Conservation (phyloP, 2,888 invertebrate species). For the Phlogophora meticulosa region DNA sequence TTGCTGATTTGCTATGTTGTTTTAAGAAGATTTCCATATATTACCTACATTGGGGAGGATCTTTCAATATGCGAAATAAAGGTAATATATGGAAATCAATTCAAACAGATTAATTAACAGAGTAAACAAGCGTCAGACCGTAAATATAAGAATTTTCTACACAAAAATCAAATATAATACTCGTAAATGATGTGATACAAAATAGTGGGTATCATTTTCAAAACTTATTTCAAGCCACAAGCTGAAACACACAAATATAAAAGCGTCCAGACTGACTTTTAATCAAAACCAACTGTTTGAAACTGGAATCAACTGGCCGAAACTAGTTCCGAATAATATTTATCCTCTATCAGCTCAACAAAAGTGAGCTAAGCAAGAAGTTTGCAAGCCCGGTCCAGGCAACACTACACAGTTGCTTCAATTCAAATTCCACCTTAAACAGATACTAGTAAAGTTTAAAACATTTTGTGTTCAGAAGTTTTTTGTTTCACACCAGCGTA, state of each 20-base stretch:
- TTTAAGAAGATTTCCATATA: too few relatives aligned
- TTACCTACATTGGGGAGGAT: too few relatives aligned
- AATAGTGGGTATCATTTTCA: constrained; percentile 22
- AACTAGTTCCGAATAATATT: constrained; percentile 84
- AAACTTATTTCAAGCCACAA: constrained; percentile 33
- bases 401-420: constrained; percentile 47
- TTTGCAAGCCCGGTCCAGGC: constrained; percentile 70
- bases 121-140: too few relatives aligned
- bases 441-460: constrained; percentile 37
- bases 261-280: constrained; percentile 67
- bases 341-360: constrained; percentile 82
- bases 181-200: constrained; percentile 1
- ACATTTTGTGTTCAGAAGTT: constrained; percentile 10
- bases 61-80: too few relatives aligned
- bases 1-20: too few relatives aligned
- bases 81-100: too few relatives aligned
- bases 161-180: neutral
- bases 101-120: too few relatives aligned
- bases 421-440: constrained; percentile 65
- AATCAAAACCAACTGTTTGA: constrained; percentile 78
- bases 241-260: constrained; percentile 37
- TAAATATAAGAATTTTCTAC: neutral
- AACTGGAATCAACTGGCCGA: constrained; percentile 78
- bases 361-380: constrained; percentile 79
- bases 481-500: constrained; percentile 54